These are phyloP conservation scores for Gulo gulo DNA, from an alignment of 2,113 vertebrate genomes.

Conservation along the genomic window DNA sequence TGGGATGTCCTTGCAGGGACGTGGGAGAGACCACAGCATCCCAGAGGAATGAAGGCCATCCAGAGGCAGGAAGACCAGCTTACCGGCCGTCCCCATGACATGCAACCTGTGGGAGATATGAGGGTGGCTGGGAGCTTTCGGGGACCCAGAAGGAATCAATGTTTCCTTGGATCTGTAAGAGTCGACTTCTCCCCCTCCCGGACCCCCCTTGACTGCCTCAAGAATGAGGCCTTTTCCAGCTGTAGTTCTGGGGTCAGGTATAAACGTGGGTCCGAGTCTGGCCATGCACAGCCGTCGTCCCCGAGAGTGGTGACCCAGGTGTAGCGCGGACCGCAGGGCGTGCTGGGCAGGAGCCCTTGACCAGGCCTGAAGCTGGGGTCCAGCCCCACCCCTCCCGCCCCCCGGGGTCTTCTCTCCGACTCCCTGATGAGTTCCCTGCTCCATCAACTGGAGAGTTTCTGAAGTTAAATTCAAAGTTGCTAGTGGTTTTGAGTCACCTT, in stretches of 20 bases:
- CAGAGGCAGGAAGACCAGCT: neutral
- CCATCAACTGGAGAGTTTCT: neutral
- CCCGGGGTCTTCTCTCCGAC: neutral
- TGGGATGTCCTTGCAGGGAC: too few relatives aligned
- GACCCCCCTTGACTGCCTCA: neutral
- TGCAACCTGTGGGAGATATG: neutral
- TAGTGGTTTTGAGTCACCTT: constrained; percentile 67
- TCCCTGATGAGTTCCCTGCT: neutral
- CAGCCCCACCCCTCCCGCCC: fast-evolving
- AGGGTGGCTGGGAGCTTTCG: too few relatives aligned
- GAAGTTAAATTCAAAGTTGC: constrained; percentile 66
- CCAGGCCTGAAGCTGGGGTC: neutral
- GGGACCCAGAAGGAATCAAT: neutral
- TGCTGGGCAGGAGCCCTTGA: fast-evolving
- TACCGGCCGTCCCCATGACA: neutral
- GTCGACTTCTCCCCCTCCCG: fast-evolving
- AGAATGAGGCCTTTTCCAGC: neutral
- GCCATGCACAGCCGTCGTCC: fast-evolving
- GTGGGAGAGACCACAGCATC: neutral
- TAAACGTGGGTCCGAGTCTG: too few relatives aligned
- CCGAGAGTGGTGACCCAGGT: fast-evolving
- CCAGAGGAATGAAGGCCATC: neutral
- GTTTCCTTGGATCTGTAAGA: neutral
- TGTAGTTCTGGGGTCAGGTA: neutral
- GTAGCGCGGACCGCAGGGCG: fast-evolving